Conservation (phyloP, 2,113 vertebrate species). For the Columba janthina region DNA sequence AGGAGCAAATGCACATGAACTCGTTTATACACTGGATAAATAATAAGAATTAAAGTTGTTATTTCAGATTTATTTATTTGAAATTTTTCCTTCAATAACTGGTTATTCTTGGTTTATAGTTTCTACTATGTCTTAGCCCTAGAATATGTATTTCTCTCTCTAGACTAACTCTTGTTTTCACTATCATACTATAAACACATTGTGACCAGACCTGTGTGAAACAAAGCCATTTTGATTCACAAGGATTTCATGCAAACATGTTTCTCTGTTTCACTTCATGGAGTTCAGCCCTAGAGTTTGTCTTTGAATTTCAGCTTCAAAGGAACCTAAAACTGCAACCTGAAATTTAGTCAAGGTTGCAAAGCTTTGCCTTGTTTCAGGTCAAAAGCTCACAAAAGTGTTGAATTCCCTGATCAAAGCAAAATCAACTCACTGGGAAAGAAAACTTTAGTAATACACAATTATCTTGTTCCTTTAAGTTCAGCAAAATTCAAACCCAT, state of each 20-base stretch:
- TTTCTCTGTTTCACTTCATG: neutral
- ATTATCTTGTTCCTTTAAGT: neutral
- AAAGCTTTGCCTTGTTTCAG: conserved; percentile 14
- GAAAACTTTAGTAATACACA: neutral
- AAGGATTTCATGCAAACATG: neutral
- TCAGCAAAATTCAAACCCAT: neutral
- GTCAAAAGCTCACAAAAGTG: neutral
- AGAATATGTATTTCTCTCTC: neutral
- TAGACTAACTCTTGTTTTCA: neutral
- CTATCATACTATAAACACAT: neutral
- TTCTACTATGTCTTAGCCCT: neutral
- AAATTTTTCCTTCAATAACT: neutral
- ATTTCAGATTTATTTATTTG: neutral
- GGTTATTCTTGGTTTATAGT: neutral
- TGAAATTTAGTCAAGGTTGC: neutral
- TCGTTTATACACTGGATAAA: neutral
- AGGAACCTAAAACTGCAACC: neutral
- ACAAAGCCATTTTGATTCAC: neutral
- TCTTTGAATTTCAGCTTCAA: conserved; percentile 41
- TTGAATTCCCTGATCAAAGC: neutral
- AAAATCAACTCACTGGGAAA: neutral
- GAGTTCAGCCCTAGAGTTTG: neutral
- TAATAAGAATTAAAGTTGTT: neutral
- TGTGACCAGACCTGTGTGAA: neutral
- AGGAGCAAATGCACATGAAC: neutral